Evolutionary conservation across 1,140 invertebrate species (phyloP).

Genomic region (Melipona quadrifasciata): DNA sequence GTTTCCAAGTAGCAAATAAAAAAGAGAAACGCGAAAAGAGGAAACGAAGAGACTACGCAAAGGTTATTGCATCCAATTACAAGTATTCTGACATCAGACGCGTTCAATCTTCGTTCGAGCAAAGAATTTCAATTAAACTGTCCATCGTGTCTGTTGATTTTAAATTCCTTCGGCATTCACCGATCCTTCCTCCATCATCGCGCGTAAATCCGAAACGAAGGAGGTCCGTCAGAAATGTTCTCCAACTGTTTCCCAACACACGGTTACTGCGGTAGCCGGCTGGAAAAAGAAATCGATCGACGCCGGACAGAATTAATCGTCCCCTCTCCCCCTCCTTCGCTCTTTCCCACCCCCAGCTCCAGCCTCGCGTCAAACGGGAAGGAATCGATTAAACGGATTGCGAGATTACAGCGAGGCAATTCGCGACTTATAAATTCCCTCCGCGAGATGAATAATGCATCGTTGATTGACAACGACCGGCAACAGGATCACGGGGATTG

Average conservation of each 20-base stretch:
- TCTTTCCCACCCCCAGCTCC: no score
- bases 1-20: no score
- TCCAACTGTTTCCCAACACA: neutral
- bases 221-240: neutral
- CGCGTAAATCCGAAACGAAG: neutral
- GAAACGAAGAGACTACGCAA: neutral
- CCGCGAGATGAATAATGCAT: conserved; percentile 30
- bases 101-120: no score
- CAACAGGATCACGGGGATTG: conserved; percentile 8
- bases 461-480: conserved; percentile 34
- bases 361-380: neutral
- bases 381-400: conserved; percentile 36
- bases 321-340: neutral
- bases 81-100: neutral
- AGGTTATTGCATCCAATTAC: neutral
- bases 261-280: neutral
- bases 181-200: neutral
- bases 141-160: neutral
- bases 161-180: neutral
- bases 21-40: no score
- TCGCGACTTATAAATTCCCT: conserved; percentile 30
- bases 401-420: conserved; percentile 39
- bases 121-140: conserved; percentile 1
- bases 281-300: conserved; percentile 27
- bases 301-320: conserved; percentile 13